Evolutionary conservation across 2,797 vertebrate genomes (phyloP).

Genomic region (Hydrophis major): DNA sequence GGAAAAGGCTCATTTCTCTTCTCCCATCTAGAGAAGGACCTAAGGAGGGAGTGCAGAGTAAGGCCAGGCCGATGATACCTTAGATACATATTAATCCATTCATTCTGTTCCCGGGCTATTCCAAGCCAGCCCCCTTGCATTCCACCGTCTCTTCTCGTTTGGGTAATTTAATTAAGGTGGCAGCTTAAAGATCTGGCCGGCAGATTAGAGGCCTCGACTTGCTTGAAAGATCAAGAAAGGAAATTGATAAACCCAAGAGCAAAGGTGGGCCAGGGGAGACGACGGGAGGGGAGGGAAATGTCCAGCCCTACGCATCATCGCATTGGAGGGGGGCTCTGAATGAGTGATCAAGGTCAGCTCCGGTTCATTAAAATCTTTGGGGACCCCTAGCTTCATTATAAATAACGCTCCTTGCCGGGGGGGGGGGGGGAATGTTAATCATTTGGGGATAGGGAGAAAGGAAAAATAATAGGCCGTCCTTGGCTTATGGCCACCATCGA

Average conservation of each 20-base stretch:
- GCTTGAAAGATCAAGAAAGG: conserved; percentile 95
- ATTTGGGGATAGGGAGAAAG: not conserved
- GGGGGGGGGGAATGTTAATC: not conserved
- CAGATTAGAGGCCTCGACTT: conserved; percentile 88
- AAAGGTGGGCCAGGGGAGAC: conserved; percentile 69
- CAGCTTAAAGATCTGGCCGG: conserved; percentile 70
- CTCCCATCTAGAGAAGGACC: not conserved
- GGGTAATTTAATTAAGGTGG: conserved; percentile 77
- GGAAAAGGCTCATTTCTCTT: not conserved
- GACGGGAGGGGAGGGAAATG: conserved; percentile 64
- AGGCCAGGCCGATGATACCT: not conserved
- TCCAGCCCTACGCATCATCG: conserved; percentile 62
- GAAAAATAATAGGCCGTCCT: not conserved
- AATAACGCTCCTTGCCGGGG: conserved; percentile 1
- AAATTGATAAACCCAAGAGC: conserved; percentile 90
- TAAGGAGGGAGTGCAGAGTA: not conserved
- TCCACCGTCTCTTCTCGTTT: conserved; percentile 67
- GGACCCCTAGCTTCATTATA: conserved; percentile 65
- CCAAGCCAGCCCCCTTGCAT: conserved; percentile 59
- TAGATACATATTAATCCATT: conserved; percentile 45
- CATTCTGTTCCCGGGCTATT: conserved; percentile 41
- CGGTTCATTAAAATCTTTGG: conserved; percentile 83
- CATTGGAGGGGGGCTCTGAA: conserved; percentile 65
- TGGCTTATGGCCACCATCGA: accelerated
- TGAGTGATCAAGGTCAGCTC: conserved; percentile 84